A percentile compares a stretch with the other conserved stretches of the same genome.
Evolutionary conservation across 2,888 invertebrate genomes (phyloP).

Genomic region (Aleiodes testaceus): DNA sequence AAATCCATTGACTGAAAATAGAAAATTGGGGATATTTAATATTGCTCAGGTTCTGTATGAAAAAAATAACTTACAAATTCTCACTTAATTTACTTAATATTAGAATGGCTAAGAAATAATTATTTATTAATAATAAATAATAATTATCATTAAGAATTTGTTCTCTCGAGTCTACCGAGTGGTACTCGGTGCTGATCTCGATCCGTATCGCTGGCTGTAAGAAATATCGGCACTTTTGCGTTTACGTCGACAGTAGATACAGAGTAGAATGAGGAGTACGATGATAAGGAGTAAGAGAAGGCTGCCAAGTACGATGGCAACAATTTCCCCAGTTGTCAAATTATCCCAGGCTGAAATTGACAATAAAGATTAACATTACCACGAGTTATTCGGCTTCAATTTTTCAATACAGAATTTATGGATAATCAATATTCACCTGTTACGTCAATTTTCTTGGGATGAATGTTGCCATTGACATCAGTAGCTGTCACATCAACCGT

Average conservation of each 20-base stretch:
- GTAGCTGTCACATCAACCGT: conserved; percentile 80
- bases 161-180: conserved; percentile 53
- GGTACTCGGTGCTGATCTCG: conserved; percentile 61
- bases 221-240: conserved; percentile 79
- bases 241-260: conserved; percentile 78
- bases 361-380: background rate
- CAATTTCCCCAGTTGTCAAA: conserved; percentile 76
- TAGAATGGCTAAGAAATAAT: background rate
- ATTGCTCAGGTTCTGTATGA: no score
- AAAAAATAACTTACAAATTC: no score
- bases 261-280: conserved; percentile 75
- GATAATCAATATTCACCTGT: conserved; percentile 68
- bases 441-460: conserved; percentile 79
- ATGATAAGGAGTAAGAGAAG: conserved; percentile 79
- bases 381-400: background rate
- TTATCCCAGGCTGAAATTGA: conserved; percentile 73
- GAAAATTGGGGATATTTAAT: no score
- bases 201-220: conserved; percentile 67
- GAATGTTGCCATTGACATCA: conserved; percentile 81
- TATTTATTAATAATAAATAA: background rate
- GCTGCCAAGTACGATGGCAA: conserved; percentile 82
- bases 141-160: conserved; percentile 53
- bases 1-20: no score
- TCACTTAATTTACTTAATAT: no score
- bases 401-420: background rate